Evolutionary conservation across 2,797 vertebrate genomes (phyloP).

Genomic region (Alauda arvensis): DNA sequence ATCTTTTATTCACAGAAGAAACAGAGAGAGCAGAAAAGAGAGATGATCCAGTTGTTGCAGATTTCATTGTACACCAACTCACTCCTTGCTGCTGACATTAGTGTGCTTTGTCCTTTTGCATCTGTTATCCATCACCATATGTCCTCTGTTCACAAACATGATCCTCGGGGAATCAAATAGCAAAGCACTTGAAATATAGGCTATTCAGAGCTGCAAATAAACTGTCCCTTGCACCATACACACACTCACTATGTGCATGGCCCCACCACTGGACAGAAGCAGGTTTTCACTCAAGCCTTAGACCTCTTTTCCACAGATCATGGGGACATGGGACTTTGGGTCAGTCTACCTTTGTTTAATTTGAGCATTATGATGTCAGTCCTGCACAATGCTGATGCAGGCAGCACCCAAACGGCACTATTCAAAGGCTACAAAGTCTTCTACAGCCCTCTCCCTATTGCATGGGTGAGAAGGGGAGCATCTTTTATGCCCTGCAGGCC

Average conservation of each 20-base stretch:
- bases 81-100: background rate
- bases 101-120: conserved; percentile 21
- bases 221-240: background rate
- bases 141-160: background rate
- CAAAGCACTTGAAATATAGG: background rate
- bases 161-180: background rate
- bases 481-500: background rate
- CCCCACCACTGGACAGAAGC: background rate
- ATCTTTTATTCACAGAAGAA: conserved; percentile 27
- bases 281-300: background rate
- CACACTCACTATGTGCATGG: background rate
- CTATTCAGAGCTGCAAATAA: background rate
- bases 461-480: rapidly evolving
- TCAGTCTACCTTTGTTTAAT: background rate
- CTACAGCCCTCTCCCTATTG: background rate
- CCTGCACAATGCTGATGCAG: background rate
- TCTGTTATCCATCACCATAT: background rate
- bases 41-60: background rate
- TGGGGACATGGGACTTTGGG: background rate
- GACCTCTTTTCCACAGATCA: background rate
- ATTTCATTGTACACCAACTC: conserved; percentile 11
- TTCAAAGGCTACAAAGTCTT: background rate
- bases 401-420: background rate
- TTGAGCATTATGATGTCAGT: background rate
- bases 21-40: background rate